These are phyloP conservation scores for Pocillopora damicornis DNA, from an alignment of 64 coral and sea anemone genomes.

Conservation along the genomic window DNA sequence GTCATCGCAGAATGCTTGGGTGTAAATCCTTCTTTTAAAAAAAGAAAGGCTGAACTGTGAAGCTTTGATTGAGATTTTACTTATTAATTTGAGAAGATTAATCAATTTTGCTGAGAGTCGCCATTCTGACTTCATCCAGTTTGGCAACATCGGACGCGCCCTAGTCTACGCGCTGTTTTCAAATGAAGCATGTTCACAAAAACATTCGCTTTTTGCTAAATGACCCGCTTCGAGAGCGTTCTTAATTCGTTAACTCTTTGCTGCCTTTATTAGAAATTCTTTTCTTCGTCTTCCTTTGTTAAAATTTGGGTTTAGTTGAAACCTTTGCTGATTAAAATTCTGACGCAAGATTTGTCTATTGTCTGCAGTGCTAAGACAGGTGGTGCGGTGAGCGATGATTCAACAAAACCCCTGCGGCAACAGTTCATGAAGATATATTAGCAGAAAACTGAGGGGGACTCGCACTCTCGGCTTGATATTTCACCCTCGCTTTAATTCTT, in stretches of 20 bases:
- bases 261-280: conserved; percentile 6
- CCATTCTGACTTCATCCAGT: not conserved
- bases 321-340: conserved; percentile 30
- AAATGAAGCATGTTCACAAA: not conserved
- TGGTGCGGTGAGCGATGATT: conserved; percentile 9
- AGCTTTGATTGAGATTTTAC: not conserved
- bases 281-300: conserved; percentile 25
- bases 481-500: not conserved
- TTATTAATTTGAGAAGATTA: conserved; percentile 8
- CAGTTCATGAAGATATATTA: not conserved
- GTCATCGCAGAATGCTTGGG: not conserved
- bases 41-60: not conserved
- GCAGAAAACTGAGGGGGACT: not conserved
- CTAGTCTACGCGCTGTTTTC: not conserved
- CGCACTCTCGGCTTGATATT: not conserved
- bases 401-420: conserved; percentile 27
- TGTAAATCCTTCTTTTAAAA: not conserved
- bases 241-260: not conserved
- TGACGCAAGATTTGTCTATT: conserved; percentile 3
- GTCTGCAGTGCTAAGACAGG: conserved; percentile 15
- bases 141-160: not conserved
- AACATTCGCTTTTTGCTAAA: not conserved
- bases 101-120: not conserved
- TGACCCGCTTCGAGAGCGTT: not conserved
- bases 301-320: conserved; percentile 8